phyloP scores from a whole-genome alignment of 2,113 vertebrate species.

The Callopanchax toddi region DNA sequence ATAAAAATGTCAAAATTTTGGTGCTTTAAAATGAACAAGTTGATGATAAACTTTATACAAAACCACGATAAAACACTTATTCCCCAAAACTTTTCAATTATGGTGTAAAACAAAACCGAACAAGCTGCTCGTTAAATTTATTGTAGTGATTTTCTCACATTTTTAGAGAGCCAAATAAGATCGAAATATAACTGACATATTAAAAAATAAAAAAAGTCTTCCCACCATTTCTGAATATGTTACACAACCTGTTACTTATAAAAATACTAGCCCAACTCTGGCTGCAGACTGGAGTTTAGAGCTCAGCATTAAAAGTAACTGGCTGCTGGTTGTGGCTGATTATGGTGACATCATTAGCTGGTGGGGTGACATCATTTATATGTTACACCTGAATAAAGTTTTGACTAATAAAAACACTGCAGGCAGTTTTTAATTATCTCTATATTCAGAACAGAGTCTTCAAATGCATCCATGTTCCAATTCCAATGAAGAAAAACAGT shows the following conservation, averaged over 20 bases:
- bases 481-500: too few species aligned
- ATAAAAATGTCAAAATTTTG: background rate
- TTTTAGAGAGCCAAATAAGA: background rate
- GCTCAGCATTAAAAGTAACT: background rate
- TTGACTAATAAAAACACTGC: too few species aligned
- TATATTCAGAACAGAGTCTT: too few species aligned
- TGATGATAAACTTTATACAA: constrained; percentile 1
- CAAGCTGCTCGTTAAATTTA: background rate
- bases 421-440: too few species aligned
- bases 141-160: too few species aligned
- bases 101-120: background rate
- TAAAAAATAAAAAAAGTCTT: background rate
- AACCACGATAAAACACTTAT: background rate
- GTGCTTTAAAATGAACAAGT: background rate
- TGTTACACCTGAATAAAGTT: too few species aligned
- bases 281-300: background rate
- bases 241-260: background rate
- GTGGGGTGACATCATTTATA: too few species aligned
- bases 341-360: background rate
- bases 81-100: background rate
- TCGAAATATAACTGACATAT: background rate
- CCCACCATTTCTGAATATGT: background rate
- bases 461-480: too few species aligned
- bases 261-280: background rate
- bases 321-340: background rate